These are phyloP conservation scores for Oceanodroma leucorhoa DNA, from an alignment of 2,797 vertebrate genomes.

Conservation along the genomic window DNA sequence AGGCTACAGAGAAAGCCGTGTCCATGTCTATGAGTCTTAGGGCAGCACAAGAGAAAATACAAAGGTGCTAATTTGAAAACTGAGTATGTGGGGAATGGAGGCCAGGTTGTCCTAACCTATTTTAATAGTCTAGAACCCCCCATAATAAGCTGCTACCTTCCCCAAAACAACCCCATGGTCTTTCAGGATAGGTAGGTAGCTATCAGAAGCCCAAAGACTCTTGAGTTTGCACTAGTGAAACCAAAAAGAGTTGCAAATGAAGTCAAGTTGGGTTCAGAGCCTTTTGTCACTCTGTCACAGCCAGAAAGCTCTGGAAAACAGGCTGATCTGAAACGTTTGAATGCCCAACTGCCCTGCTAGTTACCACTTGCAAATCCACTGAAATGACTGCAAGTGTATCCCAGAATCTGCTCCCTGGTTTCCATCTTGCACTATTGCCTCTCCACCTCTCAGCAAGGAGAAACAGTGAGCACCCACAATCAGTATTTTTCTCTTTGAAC, in stretches of 20 bases:
- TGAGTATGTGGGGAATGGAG: background rate
- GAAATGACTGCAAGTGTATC: background rate
- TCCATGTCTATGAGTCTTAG: background rate
- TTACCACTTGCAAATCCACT: background rate
- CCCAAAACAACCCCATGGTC: background rate
- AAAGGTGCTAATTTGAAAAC: background rate
- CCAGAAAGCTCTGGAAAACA: background rate
- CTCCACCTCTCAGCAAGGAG: background rate
- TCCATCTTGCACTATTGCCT: background rate
- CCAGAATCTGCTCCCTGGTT: background rate
- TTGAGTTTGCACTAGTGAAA: background rate
- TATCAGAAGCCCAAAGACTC: background rate
- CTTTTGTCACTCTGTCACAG: background rate
- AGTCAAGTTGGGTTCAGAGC: background rate
- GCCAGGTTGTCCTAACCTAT: background rate
- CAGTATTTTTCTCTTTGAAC: background rate
- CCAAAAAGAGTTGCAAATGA: background rate
- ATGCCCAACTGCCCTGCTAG: background rate
- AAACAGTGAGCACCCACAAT: background rate
- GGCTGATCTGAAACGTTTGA: background rate
- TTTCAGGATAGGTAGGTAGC: background rate
- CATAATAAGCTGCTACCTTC: background rate
- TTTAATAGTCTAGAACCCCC: background rate
- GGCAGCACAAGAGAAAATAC: background rate
- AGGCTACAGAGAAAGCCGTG: rapidly evolving